A percentile compares a stretch with the other conserved stretches of the same genome.
Evolutionary conservation across 2,888 invertebrate species (phyloP).

Genomic region (Subacronicta megacephala): DNA sequence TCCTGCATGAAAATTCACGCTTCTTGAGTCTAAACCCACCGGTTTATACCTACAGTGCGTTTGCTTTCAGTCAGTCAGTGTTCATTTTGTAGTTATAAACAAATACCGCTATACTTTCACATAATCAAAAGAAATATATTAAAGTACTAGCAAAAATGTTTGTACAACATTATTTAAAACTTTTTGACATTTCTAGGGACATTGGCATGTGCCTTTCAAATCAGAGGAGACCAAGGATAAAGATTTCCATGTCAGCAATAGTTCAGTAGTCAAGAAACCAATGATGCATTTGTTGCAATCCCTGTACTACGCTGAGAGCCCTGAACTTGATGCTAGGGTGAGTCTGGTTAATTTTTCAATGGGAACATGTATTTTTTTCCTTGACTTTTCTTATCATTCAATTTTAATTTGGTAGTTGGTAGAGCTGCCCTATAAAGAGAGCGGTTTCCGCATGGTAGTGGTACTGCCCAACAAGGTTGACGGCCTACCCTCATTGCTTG

Average conservation of each 20-base stretch:
- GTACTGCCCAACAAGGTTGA: slow-evolving; percentile 69
- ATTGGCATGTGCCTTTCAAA: slow-evolving; percentile 72
- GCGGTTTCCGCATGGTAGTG: slow-evolving; percentile 72
- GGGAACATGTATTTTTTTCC: too few relatives aligned
- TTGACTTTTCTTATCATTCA: too few relatives aligned
- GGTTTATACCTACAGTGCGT: too few relatives aligned
- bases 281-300: slow-evolving; percentile 66
- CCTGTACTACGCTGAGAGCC: slow-evolving; percentile 63
- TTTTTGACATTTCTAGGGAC: slow-evolving; percentile 60
- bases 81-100: too few relatives aligned
- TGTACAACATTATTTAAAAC: background rate
- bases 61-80: too few relatives aligned
- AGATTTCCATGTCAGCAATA: slow-evolving; percentile 64
- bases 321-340: slow-evolving; percentile 67
- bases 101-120: too few relatives aligned
- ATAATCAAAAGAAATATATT: too few relatives aligned
- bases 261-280: slow-evolving; percentile 65
- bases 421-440: slow-evolving; percentile 74
- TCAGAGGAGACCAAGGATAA: slow-evolving; percentile 62
- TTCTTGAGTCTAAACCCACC: too few relatives aligned
- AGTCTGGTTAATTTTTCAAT: too few relatives aligned
- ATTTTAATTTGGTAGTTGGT: slow-evolving; percentile 67
- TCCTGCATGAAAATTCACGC: too few relatives aligned
- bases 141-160: too few relatives aligned
- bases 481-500: slow-evolving; percentile 63